phyloP scores from a whole-genome alignment of 2,888 invertebrate species.

The Orgyia antiqua region DNA sequence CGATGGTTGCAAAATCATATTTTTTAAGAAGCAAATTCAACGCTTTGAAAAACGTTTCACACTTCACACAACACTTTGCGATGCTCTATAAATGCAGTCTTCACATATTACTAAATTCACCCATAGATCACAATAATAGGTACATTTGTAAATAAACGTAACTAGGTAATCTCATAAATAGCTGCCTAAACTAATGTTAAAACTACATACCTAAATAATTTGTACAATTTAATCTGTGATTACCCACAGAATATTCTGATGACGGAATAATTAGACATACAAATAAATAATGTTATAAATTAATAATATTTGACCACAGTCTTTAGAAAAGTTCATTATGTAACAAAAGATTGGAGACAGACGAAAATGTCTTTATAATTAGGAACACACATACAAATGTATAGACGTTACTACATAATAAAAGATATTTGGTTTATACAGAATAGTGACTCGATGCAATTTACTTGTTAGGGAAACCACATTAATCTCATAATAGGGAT shows the following conservation, averaged over 20 bases:
- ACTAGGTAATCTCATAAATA: conserved; percentile 77
- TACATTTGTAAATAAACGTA: conserved; percentile 54
- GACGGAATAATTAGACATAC: conserved; percentile 62
- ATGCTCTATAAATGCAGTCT: conserved; percentile 71
- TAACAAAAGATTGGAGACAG: conserved; percentile 43
- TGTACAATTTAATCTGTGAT: conserved; percentile 70
- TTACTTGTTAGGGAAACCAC: too few relatives aligned
- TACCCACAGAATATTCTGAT: conserved; percentile 49
- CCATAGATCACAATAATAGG: conserved; percentile 71
- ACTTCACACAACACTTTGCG: conserved; percentile 27
- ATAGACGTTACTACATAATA: conserved; percentile 38
- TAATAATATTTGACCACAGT: conserved; percentile 70
- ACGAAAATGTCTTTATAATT: conserved; percentile 63
- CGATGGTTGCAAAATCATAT: too few relatives aligned
- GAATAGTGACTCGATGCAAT: too few relatives aligned
- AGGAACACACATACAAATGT: conserved; percentile 62
- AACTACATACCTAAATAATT: conserved; percentile 61
- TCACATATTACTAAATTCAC: conserved; percentile 50
- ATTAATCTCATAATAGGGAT: too few relatives aligned
- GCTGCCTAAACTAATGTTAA: conserved; percentile 54
- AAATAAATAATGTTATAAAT: conserved; percentile 75
- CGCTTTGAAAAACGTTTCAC: too few relatives aligned
- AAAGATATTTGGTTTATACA: conserved; percentile 65
- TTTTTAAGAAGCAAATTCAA: too few relatives aligned
- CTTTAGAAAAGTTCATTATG: conserved; percentile 58